A percentile compares a stretch with the other conserved stretches of the same genome.
These are phyloP conservation scores for Empidonax traillii DNA, from an alignment of 2,113 vertebrate species.

Conservation along the genomic window DNA sequence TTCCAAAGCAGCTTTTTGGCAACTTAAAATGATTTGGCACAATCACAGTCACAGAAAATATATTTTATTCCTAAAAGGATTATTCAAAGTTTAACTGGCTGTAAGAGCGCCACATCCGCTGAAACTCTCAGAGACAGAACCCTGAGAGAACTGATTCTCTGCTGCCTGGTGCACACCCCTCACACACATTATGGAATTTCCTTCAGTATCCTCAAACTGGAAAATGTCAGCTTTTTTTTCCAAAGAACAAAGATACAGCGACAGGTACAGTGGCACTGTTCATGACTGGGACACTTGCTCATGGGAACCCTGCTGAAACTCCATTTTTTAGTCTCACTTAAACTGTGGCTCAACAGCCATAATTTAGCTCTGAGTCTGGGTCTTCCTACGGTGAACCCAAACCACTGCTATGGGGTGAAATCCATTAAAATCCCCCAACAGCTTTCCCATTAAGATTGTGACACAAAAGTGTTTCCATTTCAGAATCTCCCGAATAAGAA, in stretches of 20 bases:
- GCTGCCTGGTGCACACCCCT: not conserved
- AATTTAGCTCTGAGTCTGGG: not conserved
- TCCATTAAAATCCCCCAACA: not conserved
- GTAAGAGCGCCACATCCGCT: not conserved
- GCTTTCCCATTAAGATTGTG: not conserved
- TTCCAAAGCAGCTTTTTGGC: conserved; percentile 61
- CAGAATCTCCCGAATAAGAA: not conserved
- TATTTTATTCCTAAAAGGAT: conserved; percentile 64
- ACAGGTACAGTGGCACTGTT: not conserved
- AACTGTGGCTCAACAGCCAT: not conserved
- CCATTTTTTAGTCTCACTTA: not conserved
- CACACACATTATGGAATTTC: not conserved
- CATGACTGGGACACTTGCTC: not conserved
- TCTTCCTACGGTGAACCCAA: not conserved
- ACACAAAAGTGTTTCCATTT: conserved; percentile 7
- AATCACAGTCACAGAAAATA: conserved; percentile 58
- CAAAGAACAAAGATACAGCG: not conserved
- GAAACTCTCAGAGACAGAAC: not conserved
- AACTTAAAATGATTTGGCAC: conserved; percentile 60
- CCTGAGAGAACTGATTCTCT: not conserved
- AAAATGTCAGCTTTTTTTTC: not conserved
- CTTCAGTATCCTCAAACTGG: not conserved
- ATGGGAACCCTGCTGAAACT: not conserved
- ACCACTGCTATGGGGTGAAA: not conserved
- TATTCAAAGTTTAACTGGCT: conserved; percentile 59